Conservation (phyloP, 1,140 invertebrate genomes). For the Mercenaria mercenaria region DNA sequence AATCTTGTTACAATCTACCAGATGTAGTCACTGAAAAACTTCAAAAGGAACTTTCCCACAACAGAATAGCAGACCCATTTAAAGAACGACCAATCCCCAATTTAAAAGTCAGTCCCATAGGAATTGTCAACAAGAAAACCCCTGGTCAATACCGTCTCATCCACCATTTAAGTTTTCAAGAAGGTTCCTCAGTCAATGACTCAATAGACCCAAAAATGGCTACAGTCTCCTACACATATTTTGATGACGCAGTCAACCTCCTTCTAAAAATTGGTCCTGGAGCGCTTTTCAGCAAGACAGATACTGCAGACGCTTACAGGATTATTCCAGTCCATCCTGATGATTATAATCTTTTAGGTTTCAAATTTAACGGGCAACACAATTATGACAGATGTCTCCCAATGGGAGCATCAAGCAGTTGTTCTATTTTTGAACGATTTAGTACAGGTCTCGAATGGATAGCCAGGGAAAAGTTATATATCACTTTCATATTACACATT, state of each 20-base stretch:
- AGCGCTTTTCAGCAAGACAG: neutral
- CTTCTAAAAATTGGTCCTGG: constrained; percentile 31
- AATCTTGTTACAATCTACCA: neutral
- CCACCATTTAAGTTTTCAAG: constrained; percentile 53
- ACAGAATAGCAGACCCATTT: no score
- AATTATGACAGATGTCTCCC: constrained; percentile 45
- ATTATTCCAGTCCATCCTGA: neutral
- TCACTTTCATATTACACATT: constrained; percentile 14
- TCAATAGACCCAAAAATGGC: neutral
- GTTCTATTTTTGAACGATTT: constrained; percentile 46
- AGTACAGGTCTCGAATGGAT: constrained; percentile 36
- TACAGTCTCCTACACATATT: neutral
- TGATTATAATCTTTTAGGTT: constrained; percentile 22
- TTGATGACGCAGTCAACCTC: constrained; percentile 27
- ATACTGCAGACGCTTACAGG: constrained; percentile 7
- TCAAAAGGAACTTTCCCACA: no score
- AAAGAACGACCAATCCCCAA: no score
- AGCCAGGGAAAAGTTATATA: neutral
- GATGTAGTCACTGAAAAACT: neutral
- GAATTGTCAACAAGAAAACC: constrained; percentile 34
- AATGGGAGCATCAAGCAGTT: constrained; percentile 27
- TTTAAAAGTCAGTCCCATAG: constrained; percentile 49
- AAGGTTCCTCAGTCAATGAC: constrained; percentile 50
- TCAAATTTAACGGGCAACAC: neutral
- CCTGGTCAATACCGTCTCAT: constrained; percentile 14